Conservation (phyloP, 2,888 invertebrate genomes). For the Blastobasis lacticolella region DNA sequence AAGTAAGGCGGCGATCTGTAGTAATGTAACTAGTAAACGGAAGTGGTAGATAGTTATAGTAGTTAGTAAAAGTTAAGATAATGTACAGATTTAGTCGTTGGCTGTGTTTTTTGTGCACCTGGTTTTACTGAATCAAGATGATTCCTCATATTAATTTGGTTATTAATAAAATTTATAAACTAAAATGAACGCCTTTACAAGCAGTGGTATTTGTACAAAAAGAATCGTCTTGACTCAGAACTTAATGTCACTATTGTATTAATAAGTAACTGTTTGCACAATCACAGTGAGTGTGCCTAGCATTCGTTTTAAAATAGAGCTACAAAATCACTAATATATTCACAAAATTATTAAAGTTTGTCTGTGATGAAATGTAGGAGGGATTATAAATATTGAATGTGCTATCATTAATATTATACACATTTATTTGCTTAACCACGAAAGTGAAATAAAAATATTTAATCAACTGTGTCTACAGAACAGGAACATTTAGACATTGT, state of each 20-base stretch:
- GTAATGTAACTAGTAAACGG: constrained; percentile 24
- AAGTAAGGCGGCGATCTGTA: constrained; percentile 34
- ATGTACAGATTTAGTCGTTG: constrained; percentile 58
- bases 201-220: neutral
- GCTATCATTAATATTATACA: too few relatives aligned
- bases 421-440: too few relatives aligned
- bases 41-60: constrained; percentile 37
- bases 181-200: neutral
- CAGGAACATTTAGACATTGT: too few relatives aligned
- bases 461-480: too few relatives aligned
- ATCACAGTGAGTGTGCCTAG: constrained; percentile 9
- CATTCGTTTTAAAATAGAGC: too few relatives aligned
- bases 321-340: too few relatives aligned
- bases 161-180: neutral
- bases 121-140: constrained; percentile 42
- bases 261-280: constrained; percentile 12
- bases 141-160: constrained; percentile 12
- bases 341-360: too few relatives aligned
- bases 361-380: too few relatives aligned
- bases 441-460: too few relatives aligned
- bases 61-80: constrained; percentile 26
- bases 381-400: too few relatives aligned
- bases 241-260: constrained; percentile 1
- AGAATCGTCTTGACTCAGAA: constrained; percentile 34
- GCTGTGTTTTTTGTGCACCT: constrained; percentile 70